These are phyloP conservation scores for Rafetus swinhoei DNA, from an alignment of 2,113 vertebrate genomes.

Conservation along the genomic window DNA sequence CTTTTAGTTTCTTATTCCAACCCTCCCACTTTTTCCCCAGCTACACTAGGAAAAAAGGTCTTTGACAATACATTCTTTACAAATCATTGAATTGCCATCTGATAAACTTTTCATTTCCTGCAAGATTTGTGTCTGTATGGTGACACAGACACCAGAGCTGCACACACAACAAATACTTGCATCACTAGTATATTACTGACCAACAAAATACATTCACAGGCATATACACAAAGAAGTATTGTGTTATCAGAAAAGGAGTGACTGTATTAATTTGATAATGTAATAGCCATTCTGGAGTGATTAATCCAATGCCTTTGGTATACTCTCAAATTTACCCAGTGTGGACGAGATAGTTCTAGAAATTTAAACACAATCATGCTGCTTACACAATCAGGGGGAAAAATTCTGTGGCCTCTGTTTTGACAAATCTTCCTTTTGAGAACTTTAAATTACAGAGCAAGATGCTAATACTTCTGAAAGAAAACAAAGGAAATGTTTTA, in stretches of 20 bases:
- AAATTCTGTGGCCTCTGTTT: not conserved
- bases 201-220: not conserved
- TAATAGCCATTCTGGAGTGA: not conserved
- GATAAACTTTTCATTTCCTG: not conserved
- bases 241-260: not conserved
- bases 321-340: not conserved
- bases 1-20: slow-evolving; percentile 15
- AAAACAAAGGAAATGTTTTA: not conserved
- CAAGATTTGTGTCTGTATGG: not conserved
- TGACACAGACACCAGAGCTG: not conserved
- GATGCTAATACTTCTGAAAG: not conserved
- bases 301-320: not conserved
- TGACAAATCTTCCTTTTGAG: not conserved
- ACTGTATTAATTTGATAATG: not conserved
- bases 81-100: not conserved
- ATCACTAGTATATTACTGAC: not conserved
- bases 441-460: accelerated
- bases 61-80: accelerated
- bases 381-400: accelerated
- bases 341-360: not conserved
- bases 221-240: accelerated
- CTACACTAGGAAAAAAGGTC: not conserved
- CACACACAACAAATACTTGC: not conserved
- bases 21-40: slow-evolving; percentile 36
- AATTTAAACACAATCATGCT: not conserved